Evolutionary conservation across 2,797 vertebrate species (phyloP).

Genomic region (Thalassophryne amazonica): DNA sequence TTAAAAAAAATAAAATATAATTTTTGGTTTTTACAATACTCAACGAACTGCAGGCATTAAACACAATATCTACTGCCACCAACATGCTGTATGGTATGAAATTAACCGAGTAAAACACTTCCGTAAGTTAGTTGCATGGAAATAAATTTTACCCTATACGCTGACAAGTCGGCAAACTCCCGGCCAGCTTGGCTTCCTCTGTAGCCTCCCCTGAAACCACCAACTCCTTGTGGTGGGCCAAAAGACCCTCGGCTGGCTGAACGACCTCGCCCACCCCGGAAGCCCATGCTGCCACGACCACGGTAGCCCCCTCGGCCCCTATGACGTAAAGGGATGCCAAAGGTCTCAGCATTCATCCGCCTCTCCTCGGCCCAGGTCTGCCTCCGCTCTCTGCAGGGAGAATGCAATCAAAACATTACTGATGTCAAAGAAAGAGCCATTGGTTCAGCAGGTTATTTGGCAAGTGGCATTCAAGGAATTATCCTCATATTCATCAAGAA

Average conservation of each 20-base stretch:
- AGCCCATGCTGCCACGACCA: conserved; percentile 84
- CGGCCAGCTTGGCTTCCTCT: conserved; percentile 88
- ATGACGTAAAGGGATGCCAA: conserved; percentile 90
- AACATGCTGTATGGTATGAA: too few species aligned
- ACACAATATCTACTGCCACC: too few species aligned
- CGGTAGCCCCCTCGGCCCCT: conserved; percentile 87
- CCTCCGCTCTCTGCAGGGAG: conserved; percentile 83
- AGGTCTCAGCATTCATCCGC: conserved; percentile 93
- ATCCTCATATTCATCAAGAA: too few species aligned
- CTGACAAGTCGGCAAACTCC: conserved; percentile 88
- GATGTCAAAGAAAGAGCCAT: too few species aligned
- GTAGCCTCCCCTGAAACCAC: conserved; percentile 85
- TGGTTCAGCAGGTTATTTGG: too few species aligned
- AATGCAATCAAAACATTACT: background rate
- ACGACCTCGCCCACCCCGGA: conserved; percentile 86
- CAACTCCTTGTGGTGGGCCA: conserved; percentile 65
- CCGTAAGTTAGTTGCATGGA: too few species aligned
- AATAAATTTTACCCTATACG: conserved; percentile 86
- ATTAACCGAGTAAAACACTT: too few species aligned
- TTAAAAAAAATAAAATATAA: too few species aligned
- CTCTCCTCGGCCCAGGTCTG: conserved; percentile 97
- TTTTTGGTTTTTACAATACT: too few species aligned
- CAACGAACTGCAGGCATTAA: too few species aligned
- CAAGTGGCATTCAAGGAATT: too few species aligned
- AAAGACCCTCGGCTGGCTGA: conserved; percentile 78